Evolutionary conservation across 2,113 vertebrate species (phyloP).

Genomic region (Leucosticte australis): DNA sequence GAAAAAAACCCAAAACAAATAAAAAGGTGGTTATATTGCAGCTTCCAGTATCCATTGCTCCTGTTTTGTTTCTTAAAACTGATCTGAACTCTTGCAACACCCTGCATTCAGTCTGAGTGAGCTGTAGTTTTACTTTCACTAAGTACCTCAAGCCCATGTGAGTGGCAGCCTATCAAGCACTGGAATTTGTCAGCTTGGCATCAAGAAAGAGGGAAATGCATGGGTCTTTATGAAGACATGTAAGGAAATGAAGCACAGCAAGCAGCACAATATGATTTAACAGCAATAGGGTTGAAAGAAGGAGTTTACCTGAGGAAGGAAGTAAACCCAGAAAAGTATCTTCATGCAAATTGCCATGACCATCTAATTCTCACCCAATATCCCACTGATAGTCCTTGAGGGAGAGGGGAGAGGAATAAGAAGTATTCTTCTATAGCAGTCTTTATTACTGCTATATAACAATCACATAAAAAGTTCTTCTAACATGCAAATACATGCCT

Average conservation of each 20-base stretch:
- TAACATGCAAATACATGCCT: neutral
- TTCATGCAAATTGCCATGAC: neutral
- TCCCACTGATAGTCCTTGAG: neutral
- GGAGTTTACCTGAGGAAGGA: neutral
- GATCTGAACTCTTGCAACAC: neutral
- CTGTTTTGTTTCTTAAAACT: neutral
- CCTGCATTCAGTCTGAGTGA: neutral
- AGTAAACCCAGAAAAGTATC: neutral
- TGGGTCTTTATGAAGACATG: neutral
- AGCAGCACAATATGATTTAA: neutral
- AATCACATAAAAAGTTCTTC: neutral
- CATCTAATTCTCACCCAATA: neutral
- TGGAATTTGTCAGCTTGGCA: neutral
- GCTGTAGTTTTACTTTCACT: neutral
- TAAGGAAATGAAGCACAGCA: neutral
- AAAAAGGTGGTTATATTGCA: fast-evolving
- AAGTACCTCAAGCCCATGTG: neutral
- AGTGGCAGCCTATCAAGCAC: neutral
- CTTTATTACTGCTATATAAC: neutral
- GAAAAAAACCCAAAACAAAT: neutral
- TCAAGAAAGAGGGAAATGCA: neutral
- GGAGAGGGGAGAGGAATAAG: neutral
- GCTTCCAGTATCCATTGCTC: neutral
- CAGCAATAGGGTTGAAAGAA: neutral
- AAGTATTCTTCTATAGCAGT: neutral